Evolutionary conservation across 2,888 invertebrate genomes (phyloP).

Genomic region (Phengaris alcon): DNA sequence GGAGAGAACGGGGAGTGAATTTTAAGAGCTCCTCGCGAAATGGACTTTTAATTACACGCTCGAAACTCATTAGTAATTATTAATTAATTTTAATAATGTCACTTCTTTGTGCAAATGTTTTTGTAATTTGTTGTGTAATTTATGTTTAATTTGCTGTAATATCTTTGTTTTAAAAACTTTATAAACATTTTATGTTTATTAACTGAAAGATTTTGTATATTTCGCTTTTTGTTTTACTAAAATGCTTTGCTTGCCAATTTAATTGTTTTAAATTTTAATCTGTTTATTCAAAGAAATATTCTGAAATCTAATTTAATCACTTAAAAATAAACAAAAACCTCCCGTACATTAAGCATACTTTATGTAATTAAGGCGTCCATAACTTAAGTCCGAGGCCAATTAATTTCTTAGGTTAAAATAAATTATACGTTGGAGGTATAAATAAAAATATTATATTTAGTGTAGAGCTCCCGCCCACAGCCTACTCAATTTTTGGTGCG

Average conservation of each 20-base stretch:
- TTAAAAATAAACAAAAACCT: background rate
- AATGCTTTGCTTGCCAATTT: no score
- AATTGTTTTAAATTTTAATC: no score
- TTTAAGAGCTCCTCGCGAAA: conserved; percentile 75
- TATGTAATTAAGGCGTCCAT: conserved; percentile 9
- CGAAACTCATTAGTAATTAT: conserved; percentile 52
- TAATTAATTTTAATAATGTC: conserved; percentile 54
- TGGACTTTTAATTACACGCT: conserved; percentile 73
- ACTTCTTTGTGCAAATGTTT: conserved; percentile 13
- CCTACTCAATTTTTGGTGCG: conserved; percentile 38
- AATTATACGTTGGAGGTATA: background rate
- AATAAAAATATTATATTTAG: conserved; percentile 17
- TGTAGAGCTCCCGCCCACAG: conserved; percentile 17
- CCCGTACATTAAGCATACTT: background rate
- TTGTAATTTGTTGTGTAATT: background rate
- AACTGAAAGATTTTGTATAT: background rate
- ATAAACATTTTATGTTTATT: background rate
- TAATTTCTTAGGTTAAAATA: conserved; percentile 10
- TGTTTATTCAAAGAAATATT: no score
- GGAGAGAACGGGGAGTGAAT: conserved; percentile 73
- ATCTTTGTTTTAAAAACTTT: background rate
- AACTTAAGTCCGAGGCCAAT: conserved; percentile 15
- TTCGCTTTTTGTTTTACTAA: no score
- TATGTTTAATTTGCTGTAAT: background rate
- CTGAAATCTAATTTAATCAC: background rate